Conservation (phyloP, 1,140 invertebrate species). For the Hetaerina americana region DNA sequence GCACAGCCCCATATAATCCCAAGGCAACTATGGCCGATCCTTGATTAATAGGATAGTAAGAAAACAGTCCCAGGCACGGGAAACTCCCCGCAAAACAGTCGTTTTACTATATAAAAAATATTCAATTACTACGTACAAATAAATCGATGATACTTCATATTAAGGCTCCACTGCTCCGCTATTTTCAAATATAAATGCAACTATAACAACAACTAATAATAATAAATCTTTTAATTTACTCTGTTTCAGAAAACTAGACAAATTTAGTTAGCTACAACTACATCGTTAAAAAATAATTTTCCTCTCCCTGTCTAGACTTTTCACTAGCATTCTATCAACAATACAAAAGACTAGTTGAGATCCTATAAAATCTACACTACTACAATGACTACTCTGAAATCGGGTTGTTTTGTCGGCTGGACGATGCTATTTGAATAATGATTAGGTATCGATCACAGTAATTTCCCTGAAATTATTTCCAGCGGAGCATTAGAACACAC, state of each 20-base stretch:
- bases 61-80: not conserved
- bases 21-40: not conserved
- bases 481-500: not conserved
- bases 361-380: not conserved
- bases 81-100: not conserved
- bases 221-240: not conserved
- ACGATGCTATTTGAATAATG: not conserved
- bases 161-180: not conserved
- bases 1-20: not conserved
- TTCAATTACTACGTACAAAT: not conserved
- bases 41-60: not conserved
- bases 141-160: not conserved
- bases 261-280: not conserved
- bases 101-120: slow-evolving; percentile 1
- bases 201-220: slow-evolving; percentile 1
- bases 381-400: not conserved
- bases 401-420: not conserved
- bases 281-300: not conserved
- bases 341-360: not conserved
- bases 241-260: not conserved
- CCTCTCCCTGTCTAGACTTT: not conserved
- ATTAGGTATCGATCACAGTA: not conserved
- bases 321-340: not conserved
- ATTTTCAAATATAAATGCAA: slow-evolving; percentile 1
- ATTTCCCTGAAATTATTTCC: not conserved